Base-by-base conservation (phyloP, 2,888 invertebrate genomes). In the Polyploca ridens region DNA sequence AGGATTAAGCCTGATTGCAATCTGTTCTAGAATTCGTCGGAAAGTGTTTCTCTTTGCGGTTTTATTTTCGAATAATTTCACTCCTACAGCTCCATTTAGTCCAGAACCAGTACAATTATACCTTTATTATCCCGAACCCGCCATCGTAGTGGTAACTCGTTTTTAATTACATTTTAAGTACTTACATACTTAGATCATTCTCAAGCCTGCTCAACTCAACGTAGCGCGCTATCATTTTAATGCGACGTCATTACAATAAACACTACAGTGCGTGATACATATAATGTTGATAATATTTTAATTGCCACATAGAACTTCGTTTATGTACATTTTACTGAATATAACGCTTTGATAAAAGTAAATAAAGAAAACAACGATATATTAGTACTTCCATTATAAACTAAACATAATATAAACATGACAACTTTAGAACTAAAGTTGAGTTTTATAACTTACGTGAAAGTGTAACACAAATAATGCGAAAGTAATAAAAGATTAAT, bases 91-190 rank as follows among this genome's bases (percentile, higher is more conserved):
- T 77, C 73, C 77, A 77, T 80, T 78, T 69, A 69, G 72, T 75
- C 75, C 76, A 79, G 74, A 81, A 85, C 84, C 81, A 76, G 84
- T 81, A 82, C 83, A 86, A 88, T 88, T 87, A 86, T 86, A 84
- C 75, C 84, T 86, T 88, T 86, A 88, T 81, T 88, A 86, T 84
- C 80, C 83, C 75, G 82, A 79, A 81, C 81, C 79, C 67, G 77
- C 74, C 74, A 75, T 76, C 76, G 80, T 76, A 78, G 71, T 79
- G 77, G 82, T 85, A 90, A 90, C 90, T 86, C 64, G 89, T 88
- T 90, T 88, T 88, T 87, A 90, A 89, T 89, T 88, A 85, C 84
- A 80, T 85, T 89, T 88, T 86, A 87, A 88, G 82, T 82, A 83
- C 81, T 76, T 77, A 78, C 76, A 76, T 86, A 83, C 81, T 83